Evolutionary conservation across 2,797 vertebrate genomes (phyloP).

Genomic region (Limosa lapponica): DNA sequence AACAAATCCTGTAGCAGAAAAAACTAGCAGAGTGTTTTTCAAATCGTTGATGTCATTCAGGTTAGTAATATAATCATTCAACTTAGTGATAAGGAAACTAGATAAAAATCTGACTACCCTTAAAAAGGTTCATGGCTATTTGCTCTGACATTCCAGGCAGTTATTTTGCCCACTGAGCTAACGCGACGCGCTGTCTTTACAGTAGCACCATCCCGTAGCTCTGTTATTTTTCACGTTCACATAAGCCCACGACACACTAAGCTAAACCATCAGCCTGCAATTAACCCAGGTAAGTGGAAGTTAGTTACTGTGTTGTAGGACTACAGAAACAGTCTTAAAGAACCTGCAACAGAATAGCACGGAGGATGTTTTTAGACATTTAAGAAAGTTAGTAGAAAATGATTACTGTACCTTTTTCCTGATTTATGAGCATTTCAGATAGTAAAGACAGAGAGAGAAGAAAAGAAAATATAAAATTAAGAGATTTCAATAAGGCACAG

Average conservation of each 20-base stretch:
- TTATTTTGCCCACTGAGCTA: background rate
- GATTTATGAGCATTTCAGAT: conserved; percentile 84
- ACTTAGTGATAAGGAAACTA: background rate
- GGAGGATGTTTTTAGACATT: background rate
- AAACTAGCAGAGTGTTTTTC: conserved; percentile 33
- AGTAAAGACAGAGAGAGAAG: conserved; percentile 79
- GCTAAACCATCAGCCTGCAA: background rate
- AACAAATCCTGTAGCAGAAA: conserved; percentile 43
- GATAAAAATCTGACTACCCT: conserved; percentile 19
- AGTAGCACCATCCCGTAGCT: background rate
- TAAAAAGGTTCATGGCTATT: background rate
- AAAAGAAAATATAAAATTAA: conserved; percentile 78
- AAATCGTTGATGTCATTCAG: background rate
- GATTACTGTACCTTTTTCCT: conserved; percentile 90
- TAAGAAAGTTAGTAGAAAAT: conserved; percentile 66
- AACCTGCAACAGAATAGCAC: background rate
- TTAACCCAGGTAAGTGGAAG: background rate
- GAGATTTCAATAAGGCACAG: conserved; percentile 33
- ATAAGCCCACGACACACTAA: background rate
- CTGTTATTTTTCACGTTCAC: background rate
- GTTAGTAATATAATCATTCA: background rate
- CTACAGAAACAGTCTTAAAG: background rate
- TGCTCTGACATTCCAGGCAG: conserved; percentile 14
- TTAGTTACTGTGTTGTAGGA: background rate
- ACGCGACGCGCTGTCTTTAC: background rate